Percentiles rank a stretch among this genome's conserved stretches.
phyloP scores from a whole-genome alignment of 2,888 invertebrate genomes.

The Hypomecis punctinalis region DNA sequence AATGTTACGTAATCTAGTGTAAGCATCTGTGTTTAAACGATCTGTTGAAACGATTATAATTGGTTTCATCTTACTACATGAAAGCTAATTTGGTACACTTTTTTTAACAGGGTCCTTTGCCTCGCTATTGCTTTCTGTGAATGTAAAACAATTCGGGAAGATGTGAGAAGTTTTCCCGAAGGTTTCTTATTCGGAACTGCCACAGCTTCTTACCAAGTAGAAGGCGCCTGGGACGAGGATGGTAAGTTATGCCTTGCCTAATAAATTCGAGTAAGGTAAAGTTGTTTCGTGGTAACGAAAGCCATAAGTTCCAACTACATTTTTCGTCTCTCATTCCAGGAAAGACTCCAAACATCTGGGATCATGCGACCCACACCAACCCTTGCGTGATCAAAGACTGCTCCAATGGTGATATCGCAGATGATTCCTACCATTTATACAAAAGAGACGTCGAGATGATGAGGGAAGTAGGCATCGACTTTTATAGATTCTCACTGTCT shows the following conservation, averaged over 20 bases:
- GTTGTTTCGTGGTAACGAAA: too few relatives aligned
- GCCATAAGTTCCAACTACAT: not conserved
- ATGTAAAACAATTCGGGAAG: slow-evolving; percentile 37
- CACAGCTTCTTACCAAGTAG: slow-evolving; percentile 80
- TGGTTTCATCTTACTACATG: not conserved
- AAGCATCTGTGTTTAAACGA: slow-evolving; percentile 8
- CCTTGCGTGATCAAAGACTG: slow-evolving; percentile 78
- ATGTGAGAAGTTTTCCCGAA: slow-evolving; percentile 53
- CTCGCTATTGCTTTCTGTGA: slow-evolving; percentile 27
- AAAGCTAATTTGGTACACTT: not conserved
- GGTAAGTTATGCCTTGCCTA: slow-evolving; percentile 56
- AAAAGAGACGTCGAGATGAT: slow-evolving; percentile 78
- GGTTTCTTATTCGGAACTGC: slow-evolving; percentile 59
- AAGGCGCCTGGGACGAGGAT: slow-evolving; percentile 81
- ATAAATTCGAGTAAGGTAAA: too few relatives aligned
- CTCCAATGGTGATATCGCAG: slow-evolving; percentile 84
- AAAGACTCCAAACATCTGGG: slow-evolving; percentile 86
- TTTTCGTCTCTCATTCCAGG: slow-evolving; percentile 52
- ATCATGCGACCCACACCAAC: slow-evolving; percentile 76
- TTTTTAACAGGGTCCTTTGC: slow-evolving; percentile 32
- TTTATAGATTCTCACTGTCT: slow-evolving; percentile 83
- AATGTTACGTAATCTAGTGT: slow-evolving; percentile 28
- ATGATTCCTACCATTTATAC: slow-evolving; percentile 85
- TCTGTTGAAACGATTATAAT: not conserved
- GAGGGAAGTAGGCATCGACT: slow-evolving; percentile 68